Conservation (phyloP, 2,113 vertebrate genomes). For the Pipra filicauda region DNA sequence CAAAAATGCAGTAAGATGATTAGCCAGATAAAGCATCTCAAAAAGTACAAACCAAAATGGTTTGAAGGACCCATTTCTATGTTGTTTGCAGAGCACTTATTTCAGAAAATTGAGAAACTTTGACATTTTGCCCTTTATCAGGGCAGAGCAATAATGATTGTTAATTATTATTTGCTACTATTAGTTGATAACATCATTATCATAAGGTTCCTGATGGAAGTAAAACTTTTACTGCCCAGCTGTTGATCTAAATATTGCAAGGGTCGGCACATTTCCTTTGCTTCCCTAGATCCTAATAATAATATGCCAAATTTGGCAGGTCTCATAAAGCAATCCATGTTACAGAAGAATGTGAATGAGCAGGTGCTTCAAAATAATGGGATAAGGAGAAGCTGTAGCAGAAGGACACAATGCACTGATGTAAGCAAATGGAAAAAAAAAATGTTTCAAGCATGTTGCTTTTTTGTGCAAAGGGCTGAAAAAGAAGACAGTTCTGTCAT, state of each 20-base stretch:
- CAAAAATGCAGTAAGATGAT: slow-evolving; percentile 1
- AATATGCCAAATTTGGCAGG: not conserved
- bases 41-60: not conserved
- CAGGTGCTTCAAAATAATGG: not conserved
- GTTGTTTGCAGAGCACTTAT: not conserved
- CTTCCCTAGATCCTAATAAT: not conserved
- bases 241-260: not conserved
- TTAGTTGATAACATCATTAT: not conserved
- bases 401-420: slow-evolving; percentile 42
- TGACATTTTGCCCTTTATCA: not conserved
- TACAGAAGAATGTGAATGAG: not conserved
- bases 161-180: not conserved
- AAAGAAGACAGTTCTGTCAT: slow-evolving; percentile 81
- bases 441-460: slow-evolving; percentile 38
- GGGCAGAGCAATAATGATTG: not conserved
- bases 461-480: slow-evolving; percentile 68
- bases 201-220: not conserved
- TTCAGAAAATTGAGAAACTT: not conserved
- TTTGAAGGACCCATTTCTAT: not conserved
- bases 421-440: not conserved
- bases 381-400: slow-evolving; percentile 16
- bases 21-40: not conserved
- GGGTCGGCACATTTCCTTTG: not conserved
- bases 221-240: not conserved
- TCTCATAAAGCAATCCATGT: not conserved